phyloP scores from a whole-genome alignment of 2,888 invertebrate genomes.

The Polietes domitor region DNA sequence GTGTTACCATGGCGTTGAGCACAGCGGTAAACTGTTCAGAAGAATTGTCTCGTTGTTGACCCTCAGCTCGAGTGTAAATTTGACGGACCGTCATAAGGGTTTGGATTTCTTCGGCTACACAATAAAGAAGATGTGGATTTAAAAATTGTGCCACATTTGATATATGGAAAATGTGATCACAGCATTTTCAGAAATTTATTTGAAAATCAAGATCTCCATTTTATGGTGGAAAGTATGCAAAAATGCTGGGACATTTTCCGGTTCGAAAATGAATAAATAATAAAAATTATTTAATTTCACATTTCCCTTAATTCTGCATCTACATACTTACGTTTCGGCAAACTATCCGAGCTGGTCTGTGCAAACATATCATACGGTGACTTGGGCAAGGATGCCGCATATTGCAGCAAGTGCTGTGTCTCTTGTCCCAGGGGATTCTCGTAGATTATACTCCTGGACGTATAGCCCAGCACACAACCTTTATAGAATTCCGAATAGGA shows the following conservation, averaged over 20 bases:
- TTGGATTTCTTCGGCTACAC: conserved; percentile 71
- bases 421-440: conserved; percentile 88
- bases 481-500: conserved; percentile 83
- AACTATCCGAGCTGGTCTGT: conserved; percentile 62
- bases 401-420: conserved; percentile 81
- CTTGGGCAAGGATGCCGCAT: conserved; percentile 67
- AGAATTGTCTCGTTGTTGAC: conserved; percentile 78
- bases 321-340: conserved; percentile 80
- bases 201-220: no score
- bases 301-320: neutral
- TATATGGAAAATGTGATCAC: neutral
- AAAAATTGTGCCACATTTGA: neutral
- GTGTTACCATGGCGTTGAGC: conserved; percentile 85
- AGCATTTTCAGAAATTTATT: no score
- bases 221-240: no score
- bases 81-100: conserved; percentile 84
- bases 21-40: conserved; percentile 86
- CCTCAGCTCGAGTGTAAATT: conserved; percentile 81
- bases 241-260: no score
- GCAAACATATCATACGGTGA: conserved; percentile 69
- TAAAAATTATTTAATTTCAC: neutral
- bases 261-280: no score
- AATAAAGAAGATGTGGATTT: neutral
- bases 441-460: conserved; percentile 84
- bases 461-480: conserved; percentile 82